phyloP scores from a whole-genome alignment of 1,140 invertebrate species.

The Heliconius hermathena region DNA sequence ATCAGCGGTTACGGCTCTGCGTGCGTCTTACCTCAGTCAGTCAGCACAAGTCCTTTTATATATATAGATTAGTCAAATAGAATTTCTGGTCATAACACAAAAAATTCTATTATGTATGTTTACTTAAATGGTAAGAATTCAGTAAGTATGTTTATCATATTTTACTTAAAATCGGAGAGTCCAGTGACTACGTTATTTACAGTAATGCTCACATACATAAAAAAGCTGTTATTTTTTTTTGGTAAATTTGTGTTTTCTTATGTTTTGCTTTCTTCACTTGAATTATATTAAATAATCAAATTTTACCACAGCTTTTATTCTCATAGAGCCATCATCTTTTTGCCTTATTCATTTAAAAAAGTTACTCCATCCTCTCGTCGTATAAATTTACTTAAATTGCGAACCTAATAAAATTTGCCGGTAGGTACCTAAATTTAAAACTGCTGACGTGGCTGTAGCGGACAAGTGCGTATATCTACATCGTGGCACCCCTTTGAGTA shows the following conservation, averaged over 20 bases:
- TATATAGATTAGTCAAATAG: too few species aligned
- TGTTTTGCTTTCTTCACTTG: not conserved
- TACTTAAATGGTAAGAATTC: too few species aligned
- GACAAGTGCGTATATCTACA: conserved; percentile 13
- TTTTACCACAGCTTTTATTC: not conserved
- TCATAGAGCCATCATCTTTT: not conserved
- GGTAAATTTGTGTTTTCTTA: not conserved
- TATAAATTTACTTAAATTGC: conserved; percentile 24
- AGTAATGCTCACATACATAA: not conserved
- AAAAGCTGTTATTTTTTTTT: not conserved
- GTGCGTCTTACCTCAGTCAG: too few species aligned
- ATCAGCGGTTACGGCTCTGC: too few species aligned
- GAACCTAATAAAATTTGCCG: conserved; percentile 32
- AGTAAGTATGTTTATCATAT: too few species aligned
- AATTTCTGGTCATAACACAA: too few species aligned
- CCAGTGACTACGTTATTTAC: not conserved
- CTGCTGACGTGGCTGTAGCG: conserved; percentile 29
- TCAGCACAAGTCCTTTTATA: too few species aligned
- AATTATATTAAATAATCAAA: not conserved
- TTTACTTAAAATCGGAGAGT: too few species aligned
- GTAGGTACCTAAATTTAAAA: conserved; percentile 38
- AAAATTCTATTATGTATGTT: too few species aligned
- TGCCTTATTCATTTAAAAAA: conserved; percentile 1
- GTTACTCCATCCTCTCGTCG: not conserved
- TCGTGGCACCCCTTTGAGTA: conserved; percentile 11